Evolutionary conservation across 2,797 vertebrate genomes (phyloP).

Genomic region (Sorex maritimensis): DNA sequence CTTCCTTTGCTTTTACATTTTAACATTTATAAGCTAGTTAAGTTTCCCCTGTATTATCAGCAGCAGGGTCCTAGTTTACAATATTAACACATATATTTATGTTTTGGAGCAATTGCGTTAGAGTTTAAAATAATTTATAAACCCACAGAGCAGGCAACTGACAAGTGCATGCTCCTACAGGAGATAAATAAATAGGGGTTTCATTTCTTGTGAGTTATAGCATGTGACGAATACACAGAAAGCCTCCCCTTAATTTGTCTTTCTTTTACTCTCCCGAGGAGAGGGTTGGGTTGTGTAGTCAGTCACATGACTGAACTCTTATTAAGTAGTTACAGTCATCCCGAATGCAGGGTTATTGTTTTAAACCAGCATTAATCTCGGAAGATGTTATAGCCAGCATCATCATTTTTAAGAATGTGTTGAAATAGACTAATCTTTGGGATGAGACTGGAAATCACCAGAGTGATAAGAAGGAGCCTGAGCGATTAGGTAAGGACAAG

Average conservation of each 20-base stretch:
- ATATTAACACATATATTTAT: slow-evolving; percentile 85
- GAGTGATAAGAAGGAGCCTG: slow-evolving; percentile 49
- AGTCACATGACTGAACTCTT: slow-evolving; percentile 68
- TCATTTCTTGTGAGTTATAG: slow-evolving; percentile 72
- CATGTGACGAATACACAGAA: not conserved
- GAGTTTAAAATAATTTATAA: slow-evolving; percentile 86
- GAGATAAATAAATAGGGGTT: slow-evolving; percentile 74
- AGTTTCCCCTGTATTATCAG: slow-evolving; percentile 85
- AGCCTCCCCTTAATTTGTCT: slow-evolving; percentile 67
- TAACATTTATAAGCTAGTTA: slow-evolving; percentile 91
- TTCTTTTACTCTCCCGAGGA: slow-evolving; percentile 72
- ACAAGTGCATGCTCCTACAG: slow-evolving; percentile 75
- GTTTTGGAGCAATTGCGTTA: slow-evolving; percentile 84
- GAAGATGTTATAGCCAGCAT: slow-evolving; percentile 43
- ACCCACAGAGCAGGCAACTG: slow-evolving; percentile 77
- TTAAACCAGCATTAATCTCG: slow-evolving; percentile 67
- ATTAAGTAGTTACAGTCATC: slow-evolving; percentile 50
- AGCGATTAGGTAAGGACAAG: slow-evolving; percentile 28
- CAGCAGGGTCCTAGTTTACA: slow-evolving; percentile 81
- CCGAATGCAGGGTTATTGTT: slow-evolving; percentile 66
- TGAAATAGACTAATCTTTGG: slow-evolving; percentile 48
- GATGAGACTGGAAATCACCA: slow-evolving; percentile 58
- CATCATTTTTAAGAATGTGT: slow-evolving; percentile 60
- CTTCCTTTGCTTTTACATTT: slow-evolving; percentile 91
- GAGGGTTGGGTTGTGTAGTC: slow-evolving; percentile 35